phyloP scores from a whole-genome alignment of 2,113 vertebrate species.

The Rhipidura dahli region DNA sequence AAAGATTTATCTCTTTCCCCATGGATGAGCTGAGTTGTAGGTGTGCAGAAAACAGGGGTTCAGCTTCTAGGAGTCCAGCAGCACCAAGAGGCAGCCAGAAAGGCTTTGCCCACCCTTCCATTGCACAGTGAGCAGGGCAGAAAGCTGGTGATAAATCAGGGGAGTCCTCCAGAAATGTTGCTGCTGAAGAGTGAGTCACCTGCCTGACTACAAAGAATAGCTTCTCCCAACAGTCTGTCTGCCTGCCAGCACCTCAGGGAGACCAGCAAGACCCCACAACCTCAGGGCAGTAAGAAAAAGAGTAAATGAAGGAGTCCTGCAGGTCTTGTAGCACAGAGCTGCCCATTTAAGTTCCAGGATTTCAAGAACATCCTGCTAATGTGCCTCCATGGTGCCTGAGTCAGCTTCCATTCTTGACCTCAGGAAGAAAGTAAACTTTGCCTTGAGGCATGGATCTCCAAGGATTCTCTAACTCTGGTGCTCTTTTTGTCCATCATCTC shows the following conservation, averaged over 20 bases:
- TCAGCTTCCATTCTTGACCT: background rate
- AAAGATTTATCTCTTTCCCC: background rate
- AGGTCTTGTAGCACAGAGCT: background rate
- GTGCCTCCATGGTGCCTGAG: background rate
- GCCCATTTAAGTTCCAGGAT: background rate
- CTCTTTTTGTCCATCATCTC: background rate
- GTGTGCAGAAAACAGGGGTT: background rate
- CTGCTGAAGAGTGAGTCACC: background rate
- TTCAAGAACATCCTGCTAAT: background rate
- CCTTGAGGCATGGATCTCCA: background rate
- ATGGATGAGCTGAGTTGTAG: background rate
- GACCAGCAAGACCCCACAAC: fast-evolving
- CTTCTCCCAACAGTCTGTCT: background rate
- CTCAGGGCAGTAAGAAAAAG: background rate
- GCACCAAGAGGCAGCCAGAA: background rate
- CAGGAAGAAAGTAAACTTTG: background rate
- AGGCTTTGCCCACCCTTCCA: background rate
- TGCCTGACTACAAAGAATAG: background rate
- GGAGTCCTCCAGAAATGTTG: background rate
- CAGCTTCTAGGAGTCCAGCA: background rate
- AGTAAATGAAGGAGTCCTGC: background rate
- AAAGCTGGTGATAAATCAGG: background rate
- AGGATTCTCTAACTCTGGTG: background rate
- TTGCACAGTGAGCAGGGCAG: background rate
- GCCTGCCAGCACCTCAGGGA: background rate